These are phyloP conservation scores for Agapornis roseicollis DNA, from an alignment of 2,113 vertebrate species.

Conservation along the genomic window DNA sequence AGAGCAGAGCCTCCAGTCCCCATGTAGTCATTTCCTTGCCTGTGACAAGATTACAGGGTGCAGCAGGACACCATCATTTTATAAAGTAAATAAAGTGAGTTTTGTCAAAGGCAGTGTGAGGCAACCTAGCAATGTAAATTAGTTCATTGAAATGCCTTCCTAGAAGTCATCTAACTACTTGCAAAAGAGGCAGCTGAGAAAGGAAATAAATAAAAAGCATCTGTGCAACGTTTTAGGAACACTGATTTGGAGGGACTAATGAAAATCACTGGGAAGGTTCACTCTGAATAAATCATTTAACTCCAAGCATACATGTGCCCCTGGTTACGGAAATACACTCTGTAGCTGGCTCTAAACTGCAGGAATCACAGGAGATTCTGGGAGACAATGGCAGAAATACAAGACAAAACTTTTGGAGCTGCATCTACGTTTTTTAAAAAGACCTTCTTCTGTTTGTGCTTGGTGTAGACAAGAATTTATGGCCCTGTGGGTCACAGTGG, in stretches of 20 bases:
- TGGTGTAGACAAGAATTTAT: neutral
- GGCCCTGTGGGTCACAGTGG: neutral
- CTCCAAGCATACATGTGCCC: neutral
- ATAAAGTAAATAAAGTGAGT: conserved; percentile 21
- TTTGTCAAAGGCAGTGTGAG: conserved; percentile 23
- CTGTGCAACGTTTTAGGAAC: neutral
- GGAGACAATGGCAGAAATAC: neutral
- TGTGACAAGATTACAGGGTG: neutral
- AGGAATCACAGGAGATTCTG: neutral
- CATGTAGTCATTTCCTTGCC: neutral
- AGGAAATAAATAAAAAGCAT: neutral
- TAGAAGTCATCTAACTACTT: neutral
- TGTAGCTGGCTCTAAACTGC: neutral
- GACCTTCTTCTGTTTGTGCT: neutral
- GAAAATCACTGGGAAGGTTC: neutral
- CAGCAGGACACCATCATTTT: neutral
- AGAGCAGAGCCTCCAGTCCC: neutral
- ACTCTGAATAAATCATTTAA: neutral
- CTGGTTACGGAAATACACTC: neutral
- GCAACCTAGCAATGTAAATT: neutral
- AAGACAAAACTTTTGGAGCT: neutral
- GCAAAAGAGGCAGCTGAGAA: neutral
- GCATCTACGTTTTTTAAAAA: neutral
- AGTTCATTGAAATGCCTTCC: neutral
- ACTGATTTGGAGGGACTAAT: neutral